Evolutionary conservation across 2,888 invertebrate species (phyloP).

Genomic region (Pollenia griseotomentosa): DNA sequence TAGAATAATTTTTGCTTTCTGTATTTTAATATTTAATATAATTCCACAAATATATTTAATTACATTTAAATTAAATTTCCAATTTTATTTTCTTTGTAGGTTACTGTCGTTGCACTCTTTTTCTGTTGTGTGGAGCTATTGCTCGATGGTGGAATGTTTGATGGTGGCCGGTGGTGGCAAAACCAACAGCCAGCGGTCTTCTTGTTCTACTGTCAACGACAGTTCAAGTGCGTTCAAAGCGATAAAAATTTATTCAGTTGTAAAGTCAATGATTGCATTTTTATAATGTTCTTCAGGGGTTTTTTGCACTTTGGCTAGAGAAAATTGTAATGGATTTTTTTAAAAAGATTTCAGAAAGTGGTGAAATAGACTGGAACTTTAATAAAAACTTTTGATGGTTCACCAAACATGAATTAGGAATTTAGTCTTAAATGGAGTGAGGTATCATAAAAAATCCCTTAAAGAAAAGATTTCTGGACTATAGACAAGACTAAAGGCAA

Average conservation of each 20-base stretch:
- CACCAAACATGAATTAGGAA: too few species aligned
- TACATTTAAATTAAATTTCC: conserved; percentile 36
- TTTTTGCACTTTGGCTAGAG: neutral
- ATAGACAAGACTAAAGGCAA: too few species aligned
- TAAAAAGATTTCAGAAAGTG: neutral
- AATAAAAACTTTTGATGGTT: too few species aligned
- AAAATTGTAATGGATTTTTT: conserved; percentile 30
- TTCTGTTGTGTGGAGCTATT: neutral
- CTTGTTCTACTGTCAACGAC: conserved; percentile 55
- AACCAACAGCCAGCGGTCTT: conserved; percentile 23
- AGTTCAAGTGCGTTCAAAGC: conserved; percentile 72
- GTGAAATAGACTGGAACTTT: neutral
- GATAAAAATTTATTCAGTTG: conserved; percentile 60
- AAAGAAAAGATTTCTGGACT: too few species aligned
- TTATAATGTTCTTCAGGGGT: conserved; percentile 9
- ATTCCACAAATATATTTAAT: conserved; percentile 30
- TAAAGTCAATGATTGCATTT: conserved; percentile 51
- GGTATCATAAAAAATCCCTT: too few species aligned
- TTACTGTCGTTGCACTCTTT: conserved; percentile 45
- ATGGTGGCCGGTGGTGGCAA: neutral
- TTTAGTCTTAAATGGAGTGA: too few species aligned
- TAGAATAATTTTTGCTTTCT: conserved; percentile 25
- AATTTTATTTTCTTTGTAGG: conserved; percentile 1
- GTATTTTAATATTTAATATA: conserved; percentile 6
- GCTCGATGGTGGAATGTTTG: neutral